Evolutionary conservation across 2,888 invertebrate genomes (phyloP).

Genomic region (Rhaphigaster nebulosa): DNA sequence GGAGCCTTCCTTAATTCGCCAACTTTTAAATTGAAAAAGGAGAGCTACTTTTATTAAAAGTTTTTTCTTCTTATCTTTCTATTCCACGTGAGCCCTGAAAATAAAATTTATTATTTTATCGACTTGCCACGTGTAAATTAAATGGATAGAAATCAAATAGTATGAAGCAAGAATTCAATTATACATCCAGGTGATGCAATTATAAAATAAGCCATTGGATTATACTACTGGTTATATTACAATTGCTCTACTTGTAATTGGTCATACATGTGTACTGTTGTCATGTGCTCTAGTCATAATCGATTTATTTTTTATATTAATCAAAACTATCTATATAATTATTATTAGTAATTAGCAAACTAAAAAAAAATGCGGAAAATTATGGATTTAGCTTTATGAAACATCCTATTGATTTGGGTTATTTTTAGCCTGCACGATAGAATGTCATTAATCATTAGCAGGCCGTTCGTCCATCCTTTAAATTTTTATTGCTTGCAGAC

Average conservation of each 20-base stretch:
- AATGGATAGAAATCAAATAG: not conserved
- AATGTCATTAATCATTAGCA: not conserved
- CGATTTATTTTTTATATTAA: no score
- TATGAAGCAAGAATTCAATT: not conserved
- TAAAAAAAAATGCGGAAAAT: not conserved
- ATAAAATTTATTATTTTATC: not conserved
- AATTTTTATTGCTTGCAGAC: not conserved
- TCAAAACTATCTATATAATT: no score
- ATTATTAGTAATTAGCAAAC: no score
- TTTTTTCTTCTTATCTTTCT: not conserved
- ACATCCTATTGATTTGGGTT: not conserved
- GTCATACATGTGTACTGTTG: no score
- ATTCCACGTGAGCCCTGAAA: not conserved
- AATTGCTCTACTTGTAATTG: no score
- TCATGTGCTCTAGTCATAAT: no score
- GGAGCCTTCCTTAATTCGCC: not conserved
- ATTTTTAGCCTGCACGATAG: constrained; percentile 1
- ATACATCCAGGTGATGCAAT: no score
- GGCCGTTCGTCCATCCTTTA: not conserved
- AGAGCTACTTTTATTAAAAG: not conserved
- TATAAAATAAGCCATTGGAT: no score
- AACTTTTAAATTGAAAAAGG: constrained; percentile 10
- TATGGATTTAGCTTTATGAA: not conserved
- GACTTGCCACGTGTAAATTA: not conserved
- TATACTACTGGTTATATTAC: no score